phyloP scores from a whole-genome alignment of 2,888 invertebrate genomes.

The Leucozona laternaria region DNA sequence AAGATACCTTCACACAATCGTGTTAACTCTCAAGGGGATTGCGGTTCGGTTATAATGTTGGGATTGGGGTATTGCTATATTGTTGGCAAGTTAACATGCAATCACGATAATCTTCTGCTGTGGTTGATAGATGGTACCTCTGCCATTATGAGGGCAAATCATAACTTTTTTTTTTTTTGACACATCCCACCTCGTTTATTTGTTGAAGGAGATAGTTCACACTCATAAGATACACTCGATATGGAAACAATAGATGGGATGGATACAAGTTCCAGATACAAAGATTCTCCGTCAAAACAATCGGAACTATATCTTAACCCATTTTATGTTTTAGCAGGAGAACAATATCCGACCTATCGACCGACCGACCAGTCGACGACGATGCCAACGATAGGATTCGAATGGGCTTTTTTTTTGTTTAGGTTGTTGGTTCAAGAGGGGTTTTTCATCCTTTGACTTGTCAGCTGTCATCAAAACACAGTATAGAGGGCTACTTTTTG shows the following conservation, averaged over 20 bases:
- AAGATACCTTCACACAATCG: slow-evolving; percentile 60
- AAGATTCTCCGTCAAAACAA: slow-evolving; percentile 50
- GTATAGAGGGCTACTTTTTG: slow-evolving; percentile 17
- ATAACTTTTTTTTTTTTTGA: slow-evolving; percentile 43
- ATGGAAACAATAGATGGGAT: slow-evolving; percentile 9
- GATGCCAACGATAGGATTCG: slow-evolving; percentile 3
- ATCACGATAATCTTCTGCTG: slow-evolving; percentile 56
- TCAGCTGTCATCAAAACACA: not conserved
- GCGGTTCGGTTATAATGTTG: slow-evolving; percentile 21
- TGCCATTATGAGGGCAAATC: slow-evolving; percentile 38
- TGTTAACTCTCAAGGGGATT: slow-evolving; percentile 60
- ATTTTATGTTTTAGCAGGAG: slow-evolving; percentile 37
- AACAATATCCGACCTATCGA: slow-evolving; percentile 32
- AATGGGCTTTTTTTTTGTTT: slow-evolving; percentile 45
- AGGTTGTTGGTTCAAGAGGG: slow-evolving; percentile 27
- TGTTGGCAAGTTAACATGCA: slow-evolving; percentile 57
- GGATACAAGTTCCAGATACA: slow-evolving; percentile 12
- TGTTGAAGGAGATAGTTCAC: not conserved
- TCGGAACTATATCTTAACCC: slow-evolving; percentile 65
- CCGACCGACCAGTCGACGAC: not conserved
- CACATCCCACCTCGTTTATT: slow-evolving; percentile 42
- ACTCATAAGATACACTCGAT: slow-evolving; percentile 4
- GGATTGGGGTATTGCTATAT: not conserved
- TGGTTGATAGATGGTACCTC: slow-evolving; percentile 32
- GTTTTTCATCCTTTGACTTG: slow-evolving; percentile 52